Conservation (phyloP, 2,888 invertebrate genomes). For the Ditula angustiorana region DNA sequence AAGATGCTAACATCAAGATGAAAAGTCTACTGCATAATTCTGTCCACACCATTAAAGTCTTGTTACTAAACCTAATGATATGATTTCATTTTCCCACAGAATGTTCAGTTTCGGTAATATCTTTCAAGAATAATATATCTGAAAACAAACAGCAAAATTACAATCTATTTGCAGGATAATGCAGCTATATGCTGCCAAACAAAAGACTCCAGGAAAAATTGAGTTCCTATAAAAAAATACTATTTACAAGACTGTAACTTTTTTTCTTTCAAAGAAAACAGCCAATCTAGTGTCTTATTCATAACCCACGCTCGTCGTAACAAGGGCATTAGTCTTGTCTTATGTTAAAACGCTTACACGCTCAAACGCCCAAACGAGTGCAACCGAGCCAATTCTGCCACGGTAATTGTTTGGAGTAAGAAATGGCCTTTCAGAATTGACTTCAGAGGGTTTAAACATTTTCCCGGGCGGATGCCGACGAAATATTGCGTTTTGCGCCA, state of each 20-base stretch:
- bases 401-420: conserved; percentile 47
- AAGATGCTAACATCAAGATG: no score
- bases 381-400: conserved; percentile 36
- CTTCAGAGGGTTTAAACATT: conserved; percentile 45
- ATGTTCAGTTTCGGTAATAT: no score
- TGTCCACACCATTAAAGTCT: no score
- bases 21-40: no score
- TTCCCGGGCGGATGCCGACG: conserved; percentile 44
- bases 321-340: conserved; percentile 16
- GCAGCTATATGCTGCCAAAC: no score
- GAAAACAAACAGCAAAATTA: no score
- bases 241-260: background rate
- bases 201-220: no score
- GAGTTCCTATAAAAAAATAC: no score
- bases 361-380: conserved; percentile 7
- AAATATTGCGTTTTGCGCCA: conserved; percentile 43
- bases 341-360: conserved; percentile 6
- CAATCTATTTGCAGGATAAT: no score
- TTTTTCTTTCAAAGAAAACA: background rate
- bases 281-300: background rate
- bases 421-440: conserved; percentile 45
- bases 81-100: no score
- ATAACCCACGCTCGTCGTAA: conserved; percentile 13
- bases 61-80: no score
- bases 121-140: no score